phyloP scores from a whole-genome alignment of 2,888 invertebrate species.

The Ephialtes manifestator region DNA sequence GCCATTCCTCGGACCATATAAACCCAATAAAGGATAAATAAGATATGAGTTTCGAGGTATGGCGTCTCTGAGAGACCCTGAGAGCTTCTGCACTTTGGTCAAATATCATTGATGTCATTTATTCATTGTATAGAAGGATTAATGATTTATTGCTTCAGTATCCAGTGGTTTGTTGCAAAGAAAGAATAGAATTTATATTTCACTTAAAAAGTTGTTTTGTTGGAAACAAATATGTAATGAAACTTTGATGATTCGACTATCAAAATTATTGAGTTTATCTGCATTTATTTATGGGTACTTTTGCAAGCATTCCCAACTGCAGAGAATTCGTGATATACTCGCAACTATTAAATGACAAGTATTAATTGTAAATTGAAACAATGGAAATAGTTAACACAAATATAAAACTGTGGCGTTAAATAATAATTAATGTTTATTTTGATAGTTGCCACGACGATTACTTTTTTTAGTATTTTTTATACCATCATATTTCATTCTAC shows the following conservation, averaged over 20 bases:
- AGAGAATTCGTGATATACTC: no score
- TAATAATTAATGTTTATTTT: no score
- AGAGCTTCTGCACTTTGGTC: not conserved
- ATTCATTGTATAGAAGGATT: not conserved
- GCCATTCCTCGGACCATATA: conserved; percentile 18
- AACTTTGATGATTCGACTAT: not conserved
- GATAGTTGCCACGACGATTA: no score
- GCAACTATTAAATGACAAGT: no score
- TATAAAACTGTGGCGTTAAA: no score
- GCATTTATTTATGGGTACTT: not conserved
- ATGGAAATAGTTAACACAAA: no score
- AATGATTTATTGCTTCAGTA: conserved; percentile 1
- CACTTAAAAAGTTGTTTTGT: not conserved
- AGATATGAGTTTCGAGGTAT: conserved; percentile 29
- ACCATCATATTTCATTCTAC: not conserved
- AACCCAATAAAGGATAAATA: conserved; percentile 53
- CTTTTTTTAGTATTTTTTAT: no score
- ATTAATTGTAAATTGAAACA: no score
- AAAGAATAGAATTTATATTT: not conserved
- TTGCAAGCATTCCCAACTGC: no score
- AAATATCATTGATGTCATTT: conserved; percentile 26
- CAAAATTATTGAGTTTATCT: not conserved
- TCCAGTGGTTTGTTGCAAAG: not conserved
- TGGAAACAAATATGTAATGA: not conserved
- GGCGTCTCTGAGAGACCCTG: not conserved